Percentiles rank a stretch among this genome's conserved stretches.
These are phyloP conservation scores for Clanis bilineata DNA, from an alignment of 2,888 invertebrate genomes.

Conservation along the genomic window DNA sequence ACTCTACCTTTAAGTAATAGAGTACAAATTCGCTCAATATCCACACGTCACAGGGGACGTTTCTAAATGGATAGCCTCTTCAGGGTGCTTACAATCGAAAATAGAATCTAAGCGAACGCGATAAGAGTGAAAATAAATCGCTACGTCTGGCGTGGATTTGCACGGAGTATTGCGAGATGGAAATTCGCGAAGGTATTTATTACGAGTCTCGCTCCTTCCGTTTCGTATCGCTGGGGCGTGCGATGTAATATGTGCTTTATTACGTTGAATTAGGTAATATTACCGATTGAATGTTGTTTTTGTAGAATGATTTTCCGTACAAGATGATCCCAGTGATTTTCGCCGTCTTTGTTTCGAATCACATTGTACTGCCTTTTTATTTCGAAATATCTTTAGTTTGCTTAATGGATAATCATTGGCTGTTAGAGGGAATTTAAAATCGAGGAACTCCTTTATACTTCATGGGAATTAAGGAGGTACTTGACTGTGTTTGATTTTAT, in stretches of 20 bases:
- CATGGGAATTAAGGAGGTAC: too few species aligned
- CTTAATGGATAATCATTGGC: conserved; percentile 5
- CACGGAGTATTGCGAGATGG: conserved; percentile 41
- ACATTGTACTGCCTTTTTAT: conserved; percentile 24
- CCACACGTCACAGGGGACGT: not conserved
- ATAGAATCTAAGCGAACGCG: conserved; percentile 37
- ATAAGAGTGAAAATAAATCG: conserved; percentile 52
- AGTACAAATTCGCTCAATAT: conserved; percentile 8
- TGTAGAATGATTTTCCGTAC: conserved; percentile 49
- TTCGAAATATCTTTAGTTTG: conserved; percentile 15
- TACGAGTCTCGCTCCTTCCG: conserved; percentile 37
- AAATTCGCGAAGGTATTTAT: conserved; percentile 47
- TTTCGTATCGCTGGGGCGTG: conserved; percentile 24
- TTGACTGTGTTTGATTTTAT: too few species aligned
- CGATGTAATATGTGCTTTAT: conserved; percentile 25
- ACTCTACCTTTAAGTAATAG: conserved; percentile 31
- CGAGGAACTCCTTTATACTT: too few species aligned
- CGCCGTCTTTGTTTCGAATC: conserved; percentile 43
- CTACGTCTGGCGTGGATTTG: conserved; percentile 34
- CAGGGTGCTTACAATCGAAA: conserved; percentile 41
- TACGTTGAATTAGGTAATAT: conserved; percentile 34
- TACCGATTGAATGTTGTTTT: conserved; percentile 13
- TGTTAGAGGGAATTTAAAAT: not conserved
- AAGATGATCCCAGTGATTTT: conserved; percentile 46
- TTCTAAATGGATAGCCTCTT: conserved; percentile 10